Evolutionary conservation across 2,113 vertebrate species (phyloP).

Genomic region (Ochotona curzoniae): DNA sequence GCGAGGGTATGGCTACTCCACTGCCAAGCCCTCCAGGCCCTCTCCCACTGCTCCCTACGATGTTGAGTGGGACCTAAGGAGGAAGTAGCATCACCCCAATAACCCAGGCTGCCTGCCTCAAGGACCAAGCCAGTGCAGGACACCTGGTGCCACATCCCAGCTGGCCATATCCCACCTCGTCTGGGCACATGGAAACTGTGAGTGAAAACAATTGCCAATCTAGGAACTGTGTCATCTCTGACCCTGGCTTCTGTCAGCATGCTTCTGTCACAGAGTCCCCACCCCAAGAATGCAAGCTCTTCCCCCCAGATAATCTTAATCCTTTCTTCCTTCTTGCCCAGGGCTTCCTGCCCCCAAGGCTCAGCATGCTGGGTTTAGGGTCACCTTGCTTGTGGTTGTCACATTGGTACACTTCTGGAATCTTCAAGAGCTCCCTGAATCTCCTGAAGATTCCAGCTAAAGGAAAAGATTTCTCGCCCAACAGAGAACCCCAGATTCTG

Average conservation of each 20-base stretch:
- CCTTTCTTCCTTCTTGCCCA: not conserved
- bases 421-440: not conserved
- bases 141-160: not conserved
- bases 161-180: fast-evolving
- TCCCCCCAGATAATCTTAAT: not conserved
- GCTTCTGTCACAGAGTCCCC: not conserved
- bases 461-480: not conserved
- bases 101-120: not conserved
- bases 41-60: not conserved
- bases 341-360: not conserved
- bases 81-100: not conserved
- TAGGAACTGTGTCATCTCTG: not conserved
- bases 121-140: not conserved
- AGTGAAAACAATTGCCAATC: not conserved
- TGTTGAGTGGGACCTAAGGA: not conserved
- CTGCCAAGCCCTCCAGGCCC: not conserved
- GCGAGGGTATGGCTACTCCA: not conserved
- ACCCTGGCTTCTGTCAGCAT: not conserved
- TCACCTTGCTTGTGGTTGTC: not conserved
- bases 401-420: not conserved
- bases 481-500: not conserved
- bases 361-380: not conserved
- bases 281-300: not conserved
- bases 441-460: not conserved
- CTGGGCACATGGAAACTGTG: not conserved